Base-by-base conservation (phyloP, 2,113 vertebrate genomes). In the Nannospalax galili region DNA sequence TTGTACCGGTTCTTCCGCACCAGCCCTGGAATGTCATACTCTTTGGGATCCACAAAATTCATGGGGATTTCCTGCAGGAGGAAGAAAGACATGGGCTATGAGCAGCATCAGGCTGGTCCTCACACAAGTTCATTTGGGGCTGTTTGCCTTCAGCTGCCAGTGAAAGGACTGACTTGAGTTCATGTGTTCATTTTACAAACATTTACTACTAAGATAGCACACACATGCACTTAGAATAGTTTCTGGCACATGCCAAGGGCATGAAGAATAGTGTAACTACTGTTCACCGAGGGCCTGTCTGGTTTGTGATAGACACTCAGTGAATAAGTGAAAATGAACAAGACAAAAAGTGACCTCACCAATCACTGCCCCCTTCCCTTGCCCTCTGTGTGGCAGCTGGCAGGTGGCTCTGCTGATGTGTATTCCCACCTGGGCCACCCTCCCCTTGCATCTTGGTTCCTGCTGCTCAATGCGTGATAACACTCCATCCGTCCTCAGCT, bases 21-120 rank as follows among this genome's bases (percentile, higher is more conserved):
- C 96, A 99, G 98, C 85, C 99, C 99, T 67, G 99, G 99, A 97
- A 99, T 99, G 98, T 99, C 99, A 77, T 99, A 99, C 95, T 99
- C 99, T 97, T 99, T 99, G 2, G 99, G 99, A 98, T 99, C 99
- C 98, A 99, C 99, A 97, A 99, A 99, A 96, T 99, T 99, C 99
- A 99, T 99, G 91, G 99, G 99, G 97, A 99, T 99, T 98, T 99
- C 99, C 99, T 99, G 98, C 91, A 85, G 82, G 97, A 97, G 85
- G 93, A 95, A 67, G 96, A 87, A 95, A 67, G 96, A 87, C 45
- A 91, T 0, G 37, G 69, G 24, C 19, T 65, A 40, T 96, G 72
- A 94, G 75, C 26, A 30, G 37, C 70, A 19, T 15, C 17, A 40
- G 64, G 74, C 35, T 32, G 62, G n/a, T 67, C 19, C n/a, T 84